These are phyloP conservation scores for Tachycineta bicolor DNA, from an alignment of 2,113 vertebrate species.

Conservation along the genomic window DNA sequence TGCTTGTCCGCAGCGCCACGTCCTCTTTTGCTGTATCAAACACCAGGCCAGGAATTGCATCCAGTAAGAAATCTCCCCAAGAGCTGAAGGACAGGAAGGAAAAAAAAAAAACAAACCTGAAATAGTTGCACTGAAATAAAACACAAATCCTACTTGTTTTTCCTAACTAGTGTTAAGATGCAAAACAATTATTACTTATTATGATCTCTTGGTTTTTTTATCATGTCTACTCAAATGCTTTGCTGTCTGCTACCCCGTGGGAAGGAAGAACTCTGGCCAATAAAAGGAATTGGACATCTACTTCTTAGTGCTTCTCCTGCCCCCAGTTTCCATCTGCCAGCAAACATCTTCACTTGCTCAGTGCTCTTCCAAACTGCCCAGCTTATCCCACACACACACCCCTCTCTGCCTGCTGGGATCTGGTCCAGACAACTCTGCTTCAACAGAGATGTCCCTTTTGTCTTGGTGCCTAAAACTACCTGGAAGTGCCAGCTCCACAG, in stretches of 20 bases:
- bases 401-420: background rate
- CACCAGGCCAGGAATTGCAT: constrained; percentile 83
- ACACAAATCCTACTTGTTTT: background rate
- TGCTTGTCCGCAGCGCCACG: constrained; percentile 73
- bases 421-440: background rate
- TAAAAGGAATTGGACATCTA: background rate
- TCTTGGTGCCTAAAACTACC: background rate
- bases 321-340: background rate
- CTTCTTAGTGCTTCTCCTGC: background rate
- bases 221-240: background rate
- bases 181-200: background rate
- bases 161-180: background rate
- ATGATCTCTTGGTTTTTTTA: background rate
- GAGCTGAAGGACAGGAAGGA: constrained; percentile 74
- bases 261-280: background rate
- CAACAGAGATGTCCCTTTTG: background rate
- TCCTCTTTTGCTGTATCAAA: constrained; percentile 82
- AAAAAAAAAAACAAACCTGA: background rate
- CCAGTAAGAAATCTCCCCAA: constrained; percentile 89
- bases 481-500: background rate
- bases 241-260: background rate
- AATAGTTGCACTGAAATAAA: background rate
- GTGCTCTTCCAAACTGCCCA: background rate
- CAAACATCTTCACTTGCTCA: background rate
- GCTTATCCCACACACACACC: background rate